Base-by-base conservation (phyloP, 2,888 invertebrate species). In the Plagodis pulveraria region DNA sequence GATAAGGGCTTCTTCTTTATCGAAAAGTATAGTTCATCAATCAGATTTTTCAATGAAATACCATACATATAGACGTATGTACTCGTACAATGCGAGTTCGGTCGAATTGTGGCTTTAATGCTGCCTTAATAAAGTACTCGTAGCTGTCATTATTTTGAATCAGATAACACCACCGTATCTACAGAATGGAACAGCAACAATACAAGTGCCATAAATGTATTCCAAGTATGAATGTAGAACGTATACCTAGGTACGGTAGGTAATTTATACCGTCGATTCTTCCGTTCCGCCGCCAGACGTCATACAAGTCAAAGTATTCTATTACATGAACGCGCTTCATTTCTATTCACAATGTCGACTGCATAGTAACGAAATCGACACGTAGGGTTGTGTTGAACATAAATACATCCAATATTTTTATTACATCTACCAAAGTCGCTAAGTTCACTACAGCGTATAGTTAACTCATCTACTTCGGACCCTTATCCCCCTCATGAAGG, bases 251-350 rank as follows among this genome's bases (percentile, higher is more conserved):
- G 40, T 36, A 36, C 10, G 40, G 40, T 40, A 40, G 40, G 36
- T 32, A 8, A 38, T 44, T 50, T 10, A 45, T 50, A 41, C 46
- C 10, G 54, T 35, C 50, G 33, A 55, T 54, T 55, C 49, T 43
- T 50, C 45, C 45, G 45, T 52, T 49, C 60, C 22, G 38, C 35
- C 56, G 35, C 34, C 38, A 50, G 51, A 8, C 55, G 44, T 48
- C 50, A 56, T 60, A 56, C 56, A 56, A 54, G 57, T 62, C 62
- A 48, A 62, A 62, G 62, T 62, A 62, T 62, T 62, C 57, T 57
- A 57, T 61, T 51, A 61, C 56, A 42, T 43, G 51, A 50, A 49
- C 40, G 53, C 43, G 54, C 50, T 57, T 57, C 62, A 62, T 62
- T 62, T 54, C 43, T 54, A 57, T 57, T 57, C 61, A 61, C 36